Base-by-base conservation (phyloP, 2,797 vertebrate genomes). In the Margarornis squamiger region DNA sequence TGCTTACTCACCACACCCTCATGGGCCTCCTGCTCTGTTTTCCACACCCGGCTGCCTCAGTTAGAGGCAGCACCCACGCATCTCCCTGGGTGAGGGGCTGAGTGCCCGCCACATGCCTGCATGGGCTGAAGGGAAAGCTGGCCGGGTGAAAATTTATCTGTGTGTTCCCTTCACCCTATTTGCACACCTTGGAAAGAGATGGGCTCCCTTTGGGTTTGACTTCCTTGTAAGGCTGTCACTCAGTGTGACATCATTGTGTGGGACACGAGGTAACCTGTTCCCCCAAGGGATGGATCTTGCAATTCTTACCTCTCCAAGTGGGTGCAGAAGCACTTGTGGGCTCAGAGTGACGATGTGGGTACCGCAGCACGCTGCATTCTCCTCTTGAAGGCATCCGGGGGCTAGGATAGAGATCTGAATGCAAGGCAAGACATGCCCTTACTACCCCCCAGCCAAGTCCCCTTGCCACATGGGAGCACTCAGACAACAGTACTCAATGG, bases 61-160 rank as follows among this genome's bases (percentile, higher is more conserved):
- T 68, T 65, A 94, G 77, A 75, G 49, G 65, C 72, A 29, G 73
- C 80, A 78, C 83, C n/a, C 86, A 81, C 6, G 0, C 76, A 57
- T 22, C 0, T 6, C 79, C 49, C 68, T 1, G 0, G 52, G 63
- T 52, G 76, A 86, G 90, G 88, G 61, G 26, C 75, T 0, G 1
- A 45, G 72, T 52, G n/a, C 65, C 75, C 0, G 0, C 43, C 1
- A 5, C 7, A 2, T 0, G 7, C 48, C 72, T 38, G 55, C 4
- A 2, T 18, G 27, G 59, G 39, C 12, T 66, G n/a, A 36, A 72
- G 81, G 26, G 27, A 65, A 77, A 85, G n/a, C 15, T 18, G 39
- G 26, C 24, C 2, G 9, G 13, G 27, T 29, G 34, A 51, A 87
- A 77, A 92, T 18, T n/a, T 30, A 7, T n/a, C 30, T 14, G 2